Percentiles rank a stretch among this genome's conserved stretches.
Evolutionary conservation across 2,888 invertebrate genomes (phyloP).

Genomic region (Drosophila eohydei): DNA sequence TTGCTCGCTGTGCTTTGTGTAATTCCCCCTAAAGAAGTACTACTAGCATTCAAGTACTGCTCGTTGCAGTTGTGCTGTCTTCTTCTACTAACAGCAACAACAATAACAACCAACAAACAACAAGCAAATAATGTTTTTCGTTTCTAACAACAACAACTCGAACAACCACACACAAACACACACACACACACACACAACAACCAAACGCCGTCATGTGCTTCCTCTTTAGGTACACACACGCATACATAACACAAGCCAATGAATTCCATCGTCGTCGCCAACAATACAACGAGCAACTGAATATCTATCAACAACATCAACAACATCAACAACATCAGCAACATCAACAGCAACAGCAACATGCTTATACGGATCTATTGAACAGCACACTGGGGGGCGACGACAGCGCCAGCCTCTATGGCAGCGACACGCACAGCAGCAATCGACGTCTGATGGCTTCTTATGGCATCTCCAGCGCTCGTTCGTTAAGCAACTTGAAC

Average conservation of each 20-base stretch:
- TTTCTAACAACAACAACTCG: conserved; percentile 45
- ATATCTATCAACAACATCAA: conserved; percentile 69
- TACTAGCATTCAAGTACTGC: conserved; percentile 11
- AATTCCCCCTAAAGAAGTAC: conserved; percentile 10
- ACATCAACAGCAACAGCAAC: conserved; percentile 38
- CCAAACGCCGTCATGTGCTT: conserved; percentile 62
- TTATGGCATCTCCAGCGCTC: conserved; percentile 55
- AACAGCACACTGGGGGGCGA: conserved; percentile 69
- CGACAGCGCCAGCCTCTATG: conserved; percentile 65
- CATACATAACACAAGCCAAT: conserved; percentile 84
- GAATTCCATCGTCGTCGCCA: conserved; percentile 84
- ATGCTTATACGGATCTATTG: conserved; percentile 35
- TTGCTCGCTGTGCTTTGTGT: conserved; percentile 50
- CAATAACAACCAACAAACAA: conserved; percentile 28
- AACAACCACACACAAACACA: conserved; percentile 24
- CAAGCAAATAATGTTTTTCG: conserved; percentile 31
- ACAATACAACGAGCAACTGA: conserved; percentile 73
- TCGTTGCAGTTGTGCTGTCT: conserved; percentile 31
- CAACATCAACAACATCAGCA: conserved; percentile 39
- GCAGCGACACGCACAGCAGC: conserved; percentile 49
- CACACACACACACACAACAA: conserved; percentile 7
- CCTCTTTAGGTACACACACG: conserved; percentile 84
- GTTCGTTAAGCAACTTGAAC: conserved; percentile 65
- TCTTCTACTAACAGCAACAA: conserved; percentile 42
- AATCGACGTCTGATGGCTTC: conserved; percentile 42